phyloP scores from a whole-genome alignment of 2,797 vertebrate species.

The Anisognathus igniventris region DNA sequence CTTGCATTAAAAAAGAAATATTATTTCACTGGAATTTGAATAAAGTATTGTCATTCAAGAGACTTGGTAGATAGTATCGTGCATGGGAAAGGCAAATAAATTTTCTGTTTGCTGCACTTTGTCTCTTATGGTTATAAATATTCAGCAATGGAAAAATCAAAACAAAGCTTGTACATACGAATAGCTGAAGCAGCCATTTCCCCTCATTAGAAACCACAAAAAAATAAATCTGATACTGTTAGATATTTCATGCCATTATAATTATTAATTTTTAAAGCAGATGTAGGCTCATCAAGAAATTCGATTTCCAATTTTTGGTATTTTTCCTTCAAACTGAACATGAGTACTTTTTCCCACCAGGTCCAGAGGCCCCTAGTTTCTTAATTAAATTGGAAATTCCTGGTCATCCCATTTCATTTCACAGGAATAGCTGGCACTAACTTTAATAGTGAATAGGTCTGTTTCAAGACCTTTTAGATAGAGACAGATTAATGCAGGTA shows the following conservation, averaged over 20 bases:
- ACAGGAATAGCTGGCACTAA: background rate
- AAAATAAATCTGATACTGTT: background rate
- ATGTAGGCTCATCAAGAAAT: background rate
- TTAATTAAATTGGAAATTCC: background rate
- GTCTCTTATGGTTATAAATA: background rate
- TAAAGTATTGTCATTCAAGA: background rate
- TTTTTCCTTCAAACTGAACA: background rate
- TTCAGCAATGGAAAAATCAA: background rate
- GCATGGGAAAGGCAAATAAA: background rate
- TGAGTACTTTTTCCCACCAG: background rate
- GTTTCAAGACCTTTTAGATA: background rate
- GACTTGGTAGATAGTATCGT: background rate
- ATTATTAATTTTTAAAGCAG: background rate
- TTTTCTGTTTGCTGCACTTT: background rate
- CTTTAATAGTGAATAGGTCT: background rate
- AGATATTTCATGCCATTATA: background rate
- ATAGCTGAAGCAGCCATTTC: background rate
- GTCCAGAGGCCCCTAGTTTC: background rate
- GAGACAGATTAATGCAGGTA: background rate
- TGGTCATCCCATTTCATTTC: background rate
- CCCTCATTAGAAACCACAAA: background rate
- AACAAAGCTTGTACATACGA: background rate
- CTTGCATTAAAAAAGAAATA: background rate
- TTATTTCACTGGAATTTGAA: background rate
- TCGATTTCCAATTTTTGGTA: background rate